Evolutionary conservation across 2,797 vertebrate genomes (phyloP), one percentile per base, ranked within the genome.

Genomic region (Spinibarbus caldwelli): DNA sequence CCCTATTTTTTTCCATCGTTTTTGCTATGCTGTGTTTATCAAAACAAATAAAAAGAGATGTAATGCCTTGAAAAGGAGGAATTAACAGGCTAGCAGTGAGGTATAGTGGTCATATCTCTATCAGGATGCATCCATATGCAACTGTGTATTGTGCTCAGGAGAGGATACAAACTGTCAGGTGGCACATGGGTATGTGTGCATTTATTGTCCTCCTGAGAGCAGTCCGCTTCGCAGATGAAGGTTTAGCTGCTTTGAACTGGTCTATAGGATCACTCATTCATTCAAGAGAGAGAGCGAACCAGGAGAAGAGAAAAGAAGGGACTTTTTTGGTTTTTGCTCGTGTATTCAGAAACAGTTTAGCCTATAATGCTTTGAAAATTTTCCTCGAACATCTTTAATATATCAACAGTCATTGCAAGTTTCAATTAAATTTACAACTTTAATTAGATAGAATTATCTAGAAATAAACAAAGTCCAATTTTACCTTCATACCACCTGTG

Each of bases 131-230:
- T 43, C 59, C 64, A n/a, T 62, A 59, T 71, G 19, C 34, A 59
- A 68, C 34, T 62, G 38, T 70, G 66, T 83, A 45, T 76, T 88
- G 80, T 85, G 47, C 79, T 77, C 82, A 59, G 54, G 54, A 81
- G 75, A 87, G 80, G 38, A 62, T 86, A 67, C 76, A 72, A 36
- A 43, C 72, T 49, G 85, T 82, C 73, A 78, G 66, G 10, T 15
- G 82, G 66, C 47, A 64, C 6, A 36, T 78, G 41, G 21, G 34
- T 85, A 17, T 67, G 34, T 87, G 66, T 86, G 78, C 81, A 43
- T 70, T 59, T 80, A 73, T 83, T 67, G 75, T 78, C 64, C 77
- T 54, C 67, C 52, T 19, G 47, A 73, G 68, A 76, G 62, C 80
- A n/a, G 26, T 57, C 38, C 6, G 43, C n/a, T 84, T 52, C 47